phyloP scores from a whole-genome alignment of 2,113 vertebrate species.

The Limnothrissa miodon region DNA sequence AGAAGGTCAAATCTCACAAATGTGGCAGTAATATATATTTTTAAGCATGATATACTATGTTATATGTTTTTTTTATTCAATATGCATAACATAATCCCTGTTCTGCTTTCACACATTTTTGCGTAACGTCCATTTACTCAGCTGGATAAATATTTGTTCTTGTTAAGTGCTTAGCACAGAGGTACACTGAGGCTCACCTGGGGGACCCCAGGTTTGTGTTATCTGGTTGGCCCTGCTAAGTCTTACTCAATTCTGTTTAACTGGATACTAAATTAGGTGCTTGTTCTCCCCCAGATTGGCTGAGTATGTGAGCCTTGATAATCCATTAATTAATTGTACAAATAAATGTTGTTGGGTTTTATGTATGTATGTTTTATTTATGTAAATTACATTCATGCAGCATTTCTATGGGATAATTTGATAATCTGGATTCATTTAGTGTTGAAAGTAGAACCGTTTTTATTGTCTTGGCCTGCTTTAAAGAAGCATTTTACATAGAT shows the following conservation, averaged over 20 bases:
- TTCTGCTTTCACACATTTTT: slow-evolving; percentile 51
- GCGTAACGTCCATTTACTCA: slow-evolving; percentile 60
- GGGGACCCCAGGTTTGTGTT: slow-evolving; percentile 19
- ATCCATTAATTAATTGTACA: background rate
- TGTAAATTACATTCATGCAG: background rate
- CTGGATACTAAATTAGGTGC: background rate
- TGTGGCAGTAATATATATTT: background rate
- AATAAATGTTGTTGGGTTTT: too few relatives aligned
- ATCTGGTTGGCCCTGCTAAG: background rate
- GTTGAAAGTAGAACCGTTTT: background rate
- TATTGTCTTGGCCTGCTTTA: background rate
- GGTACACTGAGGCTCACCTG: slow-evolving; percentile 53
- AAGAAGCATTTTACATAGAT: background rate
- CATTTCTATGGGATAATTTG: background rate
- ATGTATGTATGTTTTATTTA: background rate
- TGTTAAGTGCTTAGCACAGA: slow-evolving; percentile 60
- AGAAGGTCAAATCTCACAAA: background rate
- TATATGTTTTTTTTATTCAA: background rate
- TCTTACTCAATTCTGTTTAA: background rate
- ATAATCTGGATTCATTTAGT: background rate
- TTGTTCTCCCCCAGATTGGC: background rate
- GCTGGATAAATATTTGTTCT: slow-evolving; percentile 68
- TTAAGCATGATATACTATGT: background rate
- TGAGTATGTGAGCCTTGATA: background rate
- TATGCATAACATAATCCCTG: slow-evolving; percentile 23